Evolutionary conservation across 64 coral and sea anemone genomes (phyloP), one percentile per base, ranked within the genome.

Genomic region (Dendrophyllia cribrosa): DNA sequence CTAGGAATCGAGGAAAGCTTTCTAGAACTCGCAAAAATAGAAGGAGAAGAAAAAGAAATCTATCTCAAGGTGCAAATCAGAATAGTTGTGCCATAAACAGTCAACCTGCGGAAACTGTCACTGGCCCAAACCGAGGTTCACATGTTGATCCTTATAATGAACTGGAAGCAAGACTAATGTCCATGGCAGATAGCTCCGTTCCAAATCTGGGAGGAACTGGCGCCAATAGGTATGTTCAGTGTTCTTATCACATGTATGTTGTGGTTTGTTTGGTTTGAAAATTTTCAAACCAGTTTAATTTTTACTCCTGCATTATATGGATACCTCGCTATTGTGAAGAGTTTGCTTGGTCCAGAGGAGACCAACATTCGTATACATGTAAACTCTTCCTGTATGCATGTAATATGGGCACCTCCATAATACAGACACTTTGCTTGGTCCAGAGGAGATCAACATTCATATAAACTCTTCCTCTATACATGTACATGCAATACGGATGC

Each of bases 91-190:
- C 61, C 75, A 24, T 74, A 62, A 50, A 58, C 12, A 75, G 6
- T 64, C 74, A 21, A 74, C 22, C 46, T 6, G 7, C 59, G 3
- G 64, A 53, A 59, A 63, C 50, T 61, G 51, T 17, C n/a, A n/a
- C n/a, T 49, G 45, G 69, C 45, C 15, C 14, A 60, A 62, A 68
- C 25, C 75, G 68, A 62, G 20, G 44, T 75, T 6, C 26, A 69
- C 73, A 63, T 26, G 88, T 95, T 66, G 93, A 95, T 25, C 61
- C 93, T 20, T 81, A 95, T 23, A 77, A 68, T 78, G 93, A 95
- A 61, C 72, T 95, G 52, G 93, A 95, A 59, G 75, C 72, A 26
- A 95, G 84, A 72, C 82, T 95, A 0, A 25, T 95, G 48, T 68
- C 82, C 49, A 34, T 87, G 4, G 93, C 88, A 51, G 70, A 23